phyloP scores from a whole-genome alignment of 2,797 vertebrate genomes.

The Numenius phaeopus region DNA sequence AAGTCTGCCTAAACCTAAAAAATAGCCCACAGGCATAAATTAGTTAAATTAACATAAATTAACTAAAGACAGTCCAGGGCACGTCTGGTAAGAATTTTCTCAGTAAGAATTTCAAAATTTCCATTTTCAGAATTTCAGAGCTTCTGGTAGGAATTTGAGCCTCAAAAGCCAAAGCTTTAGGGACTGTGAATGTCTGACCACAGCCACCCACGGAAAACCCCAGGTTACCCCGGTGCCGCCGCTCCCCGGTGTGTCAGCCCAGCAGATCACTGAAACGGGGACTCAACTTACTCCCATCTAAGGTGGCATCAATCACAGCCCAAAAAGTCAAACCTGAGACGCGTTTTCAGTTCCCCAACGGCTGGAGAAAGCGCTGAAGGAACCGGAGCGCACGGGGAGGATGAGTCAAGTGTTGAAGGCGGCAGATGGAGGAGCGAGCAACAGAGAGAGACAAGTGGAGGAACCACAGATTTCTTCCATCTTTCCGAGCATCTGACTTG shows the following conservation, averaged over 20 bases:
- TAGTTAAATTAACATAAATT: not conserved
- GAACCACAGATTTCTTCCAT: not conserved
- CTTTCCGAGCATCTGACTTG: not conserved
- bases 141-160: not conserved
- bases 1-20: not conserved
- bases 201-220: not conserved
- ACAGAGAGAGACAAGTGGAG: not conserved
- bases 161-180: not conserved
- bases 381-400: accelerated
- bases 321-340: accelerated
- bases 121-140: not conserved
- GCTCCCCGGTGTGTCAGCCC: not conserved
- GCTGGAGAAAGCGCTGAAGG: not conserved
- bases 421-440: not conserved
- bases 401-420: not conserved
- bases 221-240: accelerated
- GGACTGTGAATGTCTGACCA: not conserved
- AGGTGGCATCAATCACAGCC: not conserved
- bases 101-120: not conserved
- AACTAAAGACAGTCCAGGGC: not conserved
- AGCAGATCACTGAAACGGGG: not conserved
- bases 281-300: not conserved
- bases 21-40: no score
- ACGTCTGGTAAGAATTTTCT: not conserved
- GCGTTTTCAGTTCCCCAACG: not conserved